These are phyloP conservation scores for Stenchaetothrips biformis DNA, from an alignment of 2,888 invertebrate species.

Conservation along the genomic window DNA sequence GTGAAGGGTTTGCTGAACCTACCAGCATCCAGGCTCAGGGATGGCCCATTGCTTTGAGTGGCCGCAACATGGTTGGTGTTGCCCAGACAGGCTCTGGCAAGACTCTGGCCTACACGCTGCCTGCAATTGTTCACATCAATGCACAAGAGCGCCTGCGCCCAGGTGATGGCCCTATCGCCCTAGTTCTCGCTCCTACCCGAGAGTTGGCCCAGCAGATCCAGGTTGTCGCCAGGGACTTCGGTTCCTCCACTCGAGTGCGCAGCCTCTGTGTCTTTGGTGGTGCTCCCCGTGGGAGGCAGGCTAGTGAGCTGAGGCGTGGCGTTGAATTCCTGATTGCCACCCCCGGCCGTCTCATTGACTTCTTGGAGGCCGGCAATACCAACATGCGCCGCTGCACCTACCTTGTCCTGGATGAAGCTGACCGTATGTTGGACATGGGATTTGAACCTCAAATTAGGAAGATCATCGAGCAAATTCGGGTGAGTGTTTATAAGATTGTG, in stretches of 20 bases:
- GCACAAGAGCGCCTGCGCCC: conserved; percentile 78
- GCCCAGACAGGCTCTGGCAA: conserved; percentile 82
- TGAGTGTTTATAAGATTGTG: conserved; percentile 39
- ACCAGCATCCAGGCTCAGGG: conserved; percentile 85
- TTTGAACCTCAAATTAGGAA: conserved; percentile 95
- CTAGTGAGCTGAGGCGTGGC: conserved; percentile 67
- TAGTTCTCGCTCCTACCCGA: conserved; percentile 84
- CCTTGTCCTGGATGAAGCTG: conserved; percentile 84
- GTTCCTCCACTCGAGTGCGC: conserved; percentile 77
- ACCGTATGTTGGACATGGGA: conserved; percentile 96
- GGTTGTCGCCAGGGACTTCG: conserved; percentile 87
- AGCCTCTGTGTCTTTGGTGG: conserved; percentile 97
- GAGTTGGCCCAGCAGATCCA: conserved; percentile 89
- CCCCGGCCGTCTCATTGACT: conserved; percentile 82
- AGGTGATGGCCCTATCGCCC: conserved; percentile 88
- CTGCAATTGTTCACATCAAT: conserved; percentile 94
- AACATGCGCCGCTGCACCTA: conserved; percentile 84
- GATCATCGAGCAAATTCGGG: conserved; percentile 84
- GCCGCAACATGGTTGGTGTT: conserved; percentile 80
- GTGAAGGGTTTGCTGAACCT: conserved; percentile 68
- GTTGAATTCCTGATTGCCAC: conserved; percentile 87
- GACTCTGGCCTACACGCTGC: conserved; percentile 81
- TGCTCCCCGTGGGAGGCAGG: conserved; percentile 93
- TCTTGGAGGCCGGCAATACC: conserved; percentile 72
- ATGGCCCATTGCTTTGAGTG: conserved; percentile 82